A percentile compares a stretch with the other conserved stretches of the same genome.
Conservation (phyloP, 2,888 invertebrate genomes). For the Bombylius major region DNA sequence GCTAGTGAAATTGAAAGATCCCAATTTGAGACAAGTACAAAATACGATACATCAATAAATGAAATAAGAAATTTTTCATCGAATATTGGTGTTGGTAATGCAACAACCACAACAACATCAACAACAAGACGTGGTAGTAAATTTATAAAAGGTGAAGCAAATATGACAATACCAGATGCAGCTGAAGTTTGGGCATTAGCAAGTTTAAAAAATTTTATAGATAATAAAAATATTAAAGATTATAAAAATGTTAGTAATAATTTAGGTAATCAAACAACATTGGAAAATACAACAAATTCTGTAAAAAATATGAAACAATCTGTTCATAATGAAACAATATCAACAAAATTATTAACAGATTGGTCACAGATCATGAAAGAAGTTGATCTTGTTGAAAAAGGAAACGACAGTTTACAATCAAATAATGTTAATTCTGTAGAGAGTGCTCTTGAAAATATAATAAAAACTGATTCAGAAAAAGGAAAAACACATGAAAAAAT, state of each 20-base stretch:
- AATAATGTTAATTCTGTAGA: conserved; percentile 12
- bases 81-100: background rate
- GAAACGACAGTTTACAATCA: conserved; percentile 4
- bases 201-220: conserved; percentile 24
- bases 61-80: conserved; percentile 9
- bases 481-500: background rate
- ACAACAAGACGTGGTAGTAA: conserved; percentile 1
- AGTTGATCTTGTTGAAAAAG: conserved; percentile 8
- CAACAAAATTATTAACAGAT: conserved; percentile 10
- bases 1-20: background rate
- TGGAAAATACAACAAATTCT: background rate
- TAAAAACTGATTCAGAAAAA: background rate
- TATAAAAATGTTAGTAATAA: background rate
- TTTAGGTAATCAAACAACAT: conserved; percentile 9
- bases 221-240: conserved; percentile 3
- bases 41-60: conserved; percentile 10
- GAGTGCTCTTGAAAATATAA: conserved; percentile 11
- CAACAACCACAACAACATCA: background rate
- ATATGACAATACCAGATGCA: conserved; percentile 26
- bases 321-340: background rate
- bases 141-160: background rate
- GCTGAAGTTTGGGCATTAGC: conserved; percentile 32
- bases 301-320: background rate
- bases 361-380: conserved; percentile 11
- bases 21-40: background rate